Conservation (phyloP, 2,797 vertebrate species). For the Rhabdophis nuchalis region DNA sequence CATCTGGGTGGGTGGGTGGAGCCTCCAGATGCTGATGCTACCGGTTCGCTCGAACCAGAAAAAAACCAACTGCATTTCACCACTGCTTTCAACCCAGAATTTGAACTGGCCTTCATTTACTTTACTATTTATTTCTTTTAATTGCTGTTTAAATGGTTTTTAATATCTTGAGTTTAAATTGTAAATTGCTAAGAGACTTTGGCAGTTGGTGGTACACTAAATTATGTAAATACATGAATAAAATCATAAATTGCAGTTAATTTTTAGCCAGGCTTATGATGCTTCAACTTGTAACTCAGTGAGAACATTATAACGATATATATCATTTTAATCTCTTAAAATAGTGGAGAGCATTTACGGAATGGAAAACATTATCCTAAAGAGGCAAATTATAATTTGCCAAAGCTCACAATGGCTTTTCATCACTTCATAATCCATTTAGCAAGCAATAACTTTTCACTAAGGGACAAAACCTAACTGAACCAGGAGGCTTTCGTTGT, state of each 20-base stretch:
- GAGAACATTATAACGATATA: not conserved
- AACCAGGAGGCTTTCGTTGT: not conserved
- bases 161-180: not conserved
- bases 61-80: too few species aligned
- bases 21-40: too few species aligned
- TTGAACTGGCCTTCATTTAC: not conserved
- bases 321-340: not conserved
- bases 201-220: not conserved
- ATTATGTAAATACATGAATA: not conserved
- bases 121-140: not conserved
- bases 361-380: not conserved
- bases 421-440: not conserved
- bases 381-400: not conserved
- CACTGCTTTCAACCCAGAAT: not conserved
- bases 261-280: not conserved
- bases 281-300: not conserved
- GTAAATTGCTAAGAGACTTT: not conserved
- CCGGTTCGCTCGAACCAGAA: too few species aligned
- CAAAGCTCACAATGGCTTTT: not conserved
- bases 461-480: not conserved
- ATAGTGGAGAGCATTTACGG: not conserved
- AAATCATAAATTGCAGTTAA: not conserved
- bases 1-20: too few species aligned
- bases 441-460: not conserved
- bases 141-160: not conserved